These are phyloP conservation scores for Pheosia tremula DNA, from an alignment of 2,888 invertebrate species.

Conservation along the genomic window DNA sequence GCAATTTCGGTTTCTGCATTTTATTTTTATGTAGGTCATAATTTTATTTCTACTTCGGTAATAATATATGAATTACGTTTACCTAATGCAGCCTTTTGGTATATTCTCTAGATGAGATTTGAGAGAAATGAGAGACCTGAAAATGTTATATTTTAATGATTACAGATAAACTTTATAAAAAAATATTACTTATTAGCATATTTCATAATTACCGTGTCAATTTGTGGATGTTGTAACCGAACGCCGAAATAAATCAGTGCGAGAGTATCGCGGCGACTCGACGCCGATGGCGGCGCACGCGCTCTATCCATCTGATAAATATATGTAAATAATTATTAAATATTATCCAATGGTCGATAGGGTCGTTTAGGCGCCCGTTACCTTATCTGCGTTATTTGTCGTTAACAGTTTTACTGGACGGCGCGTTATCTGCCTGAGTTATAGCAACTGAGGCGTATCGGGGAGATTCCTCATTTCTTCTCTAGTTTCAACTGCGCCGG, in stretches of 20 bases:
- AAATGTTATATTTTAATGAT: too few relatives aligned
- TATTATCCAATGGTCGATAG: conserved; percentile 78
- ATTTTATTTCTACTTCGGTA: too few relatives aligned
- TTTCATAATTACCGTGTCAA: conserved; percentile 45
- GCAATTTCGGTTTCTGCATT: too few relatives aligned
- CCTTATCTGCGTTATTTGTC: conserved; percentile 81
- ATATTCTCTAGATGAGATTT: too few relatives aligned
- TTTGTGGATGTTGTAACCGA: conserved; percentile 44
- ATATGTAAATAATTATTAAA: conserved; percentile 82
- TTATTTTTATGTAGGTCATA: too few relatives aligned
- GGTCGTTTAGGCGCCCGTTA: conserved; percentile 78
- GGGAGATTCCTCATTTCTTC: conserved; percentile 59
- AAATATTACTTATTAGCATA: conserved; percentile 32
- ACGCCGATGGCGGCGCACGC: conserved; percentile 63
- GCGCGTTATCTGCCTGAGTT: conserved; percentile 77
- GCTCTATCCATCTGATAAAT: conserved; percentile 76
- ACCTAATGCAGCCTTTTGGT: too few relatives aligned
- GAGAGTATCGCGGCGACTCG: conserved; percentile 58
- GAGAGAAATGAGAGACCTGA: too few relatives aligned
- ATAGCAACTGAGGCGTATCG: conserved; percentile 58
- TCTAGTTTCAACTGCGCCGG: conserved; percentile 65
- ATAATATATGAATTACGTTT: too few relatives aligned
- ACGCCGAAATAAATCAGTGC: conserved; percentile 60
- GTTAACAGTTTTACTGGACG: conserved; percentile 73
- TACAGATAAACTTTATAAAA: conserved; percentile 7